phyloP scores from a whole-genome alignment of 2,113 vertebrate species.

The Mesoclemmys tuberculata region DNA sequence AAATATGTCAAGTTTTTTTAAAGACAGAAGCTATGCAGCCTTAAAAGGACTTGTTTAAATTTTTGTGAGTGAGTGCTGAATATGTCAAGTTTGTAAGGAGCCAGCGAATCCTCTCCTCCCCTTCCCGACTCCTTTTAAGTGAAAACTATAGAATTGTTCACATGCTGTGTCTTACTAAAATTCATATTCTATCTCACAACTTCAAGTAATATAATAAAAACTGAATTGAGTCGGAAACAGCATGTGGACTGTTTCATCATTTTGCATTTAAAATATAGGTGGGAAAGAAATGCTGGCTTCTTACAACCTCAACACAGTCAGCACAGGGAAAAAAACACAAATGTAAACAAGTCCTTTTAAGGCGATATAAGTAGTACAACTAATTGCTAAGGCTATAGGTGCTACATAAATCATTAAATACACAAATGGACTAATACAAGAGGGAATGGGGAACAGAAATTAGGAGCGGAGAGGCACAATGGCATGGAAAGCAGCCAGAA shows the following conservation, averaged over 20 bases:
- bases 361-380: constrained; percentile 40
- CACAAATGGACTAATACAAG: constrained; percentile 11
- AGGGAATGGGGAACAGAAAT: constrained; percentile 9
- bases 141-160: constrained; percentile 60
- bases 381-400: constrained; percentile 54
- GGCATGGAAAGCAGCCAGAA: background rate
- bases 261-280: constrained; percentile 21
- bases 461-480: background rate
- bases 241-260: background rate
- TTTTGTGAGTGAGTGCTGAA: constrained; percentile 60
- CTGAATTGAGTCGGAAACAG: constrained; percentile 26
- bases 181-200: constrained; percentile 19
- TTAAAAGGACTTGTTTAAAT: constrained; percentile 80
- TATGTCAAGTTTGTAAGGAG: constrained; percentile 69
- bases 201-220: background rate
- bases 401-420: constrained; percentile 32
- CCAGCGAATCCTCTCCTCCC: background rate
- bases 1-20: constrained; percentile 23
- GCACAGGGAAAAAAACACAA: constrained; percentile 22
- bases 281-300: constrained; percentile 36
- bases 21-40: constrained; percentile 73
- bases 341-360: constrained; percentile 73
- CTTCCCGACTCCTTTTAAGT: constrained; percentile 59
- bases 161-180: constrained; percentile 49
- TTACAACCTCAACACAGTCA: constrained; percentile 37